These are phyloP conservation scores for Punctoribates punctum DNA, from an alignment of 2,888 invertebrate genomes.

Conservation along the genomic window DNA sequence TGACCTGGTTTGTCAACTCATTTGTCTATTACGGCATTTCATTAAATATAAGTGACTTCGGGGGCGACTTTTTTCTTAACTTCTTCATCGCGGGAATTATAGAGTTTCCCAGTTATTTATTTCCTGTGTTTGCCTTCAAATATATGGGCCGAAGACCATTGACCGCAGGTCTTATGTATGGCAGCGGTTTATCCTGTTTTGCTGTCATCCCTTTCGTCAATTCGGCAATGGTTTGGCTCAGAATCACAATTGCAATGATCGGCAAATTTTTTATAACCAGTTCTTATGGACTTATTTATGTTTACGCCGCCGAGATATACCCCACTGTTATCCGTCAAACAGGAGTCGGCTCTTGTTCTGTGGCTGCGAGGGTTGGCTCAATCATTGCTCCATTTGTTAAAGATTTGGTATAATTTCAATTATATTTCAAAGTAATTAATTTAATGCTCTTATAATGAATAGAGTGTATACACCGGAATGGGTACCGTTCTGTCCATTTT, in stretches of 20 bases:
- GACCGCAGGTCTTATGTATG: conserved; percentile 49
- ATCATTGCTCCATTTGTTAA: conserved; percentile 46
- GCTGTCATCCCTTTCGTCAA: conserved; percentile 46
- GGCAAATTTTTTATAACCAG: conserved; percentile 46
- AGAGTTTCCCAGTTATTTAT: conserved; percentile 47
- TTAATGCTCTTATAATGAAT: background rate
- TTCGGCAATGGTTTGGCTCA: conserved; percentile 27
- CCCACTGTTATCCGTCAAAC: conserved; percentile 45
- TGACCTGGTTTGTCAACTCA: conserved; percentile 73
- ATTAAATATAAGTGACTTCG: conserved; percentile 69
- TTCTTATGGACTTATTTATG: conserved; percentile 44
- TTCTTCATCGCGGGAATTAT: conserved; percentile 56
- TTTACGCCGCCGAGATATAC: conserved; percentile 45
- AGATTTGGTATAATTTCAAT: conserved; percentile 44
- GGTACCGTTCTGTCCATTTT: conserved; percentile 36
- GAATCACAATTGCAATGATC: conserved; percentile 41
- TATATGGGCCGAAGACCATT: conserved; percentile 45
- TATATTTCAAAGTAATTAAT: background rate
- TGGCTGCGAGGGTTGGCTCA: conserved; percentile 44
- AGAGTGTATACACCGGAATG: conserved; percentile 38
- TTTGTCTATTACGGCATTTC: conserved; percentile 73
- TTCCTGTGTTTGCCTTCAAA: conserved; percentile 40
- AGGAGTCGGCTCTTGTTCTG: conserved; percentile 45
- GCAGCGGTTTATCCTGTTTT: conserved; percentile 49
- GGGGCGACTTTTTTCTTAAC: conserved; percentile 70